Conservation (phyloP, 2,888 invertebrate genomes). For the Tinea semifulvella region DNA sequence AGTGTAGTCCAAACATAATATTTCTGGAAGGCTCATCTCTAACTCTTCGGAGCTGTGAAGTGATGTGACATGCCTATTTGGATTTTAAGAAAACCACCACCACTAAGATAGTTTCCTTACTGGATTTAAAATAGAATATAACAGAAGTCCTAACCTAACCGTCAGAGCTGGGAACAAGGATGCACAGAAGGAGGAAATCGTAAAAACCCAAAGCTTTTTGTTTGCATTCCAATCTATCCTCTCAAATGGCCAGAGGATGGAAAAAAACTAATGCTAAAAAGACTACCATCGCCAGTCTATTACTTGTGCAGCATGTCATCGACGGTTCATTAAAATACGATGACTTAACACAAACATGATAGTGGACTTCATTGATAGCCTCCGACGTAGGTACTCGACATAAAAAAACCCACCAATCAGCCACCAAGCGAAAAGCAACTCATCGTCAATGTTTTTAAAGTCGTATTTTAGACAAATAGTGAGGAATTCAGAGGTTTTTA, state of each 20-base stretch:
- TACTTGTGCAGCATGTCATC: conserved; percentile 65
- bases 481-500: conserved; percentile 40
- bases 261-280: conserved; percentile 62
- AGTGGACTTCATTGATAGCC: conserved; percentile 66
- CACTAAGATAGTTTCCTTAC: too few relatives aligned
- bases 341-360: conserved; percentile 63
- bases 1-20: too few relatives aligned
- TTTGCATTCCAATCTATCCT: conserved; percentile 36
- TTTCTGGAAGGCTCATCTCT: too few relatives aligned
- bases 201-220: conserved; percentile 38
- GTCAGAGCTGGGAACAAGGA: conserved; percentile 26
- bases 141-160: neutral
- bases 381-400: conserved; percentile 51
- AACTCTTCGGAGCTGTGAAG: too few relatives aligned
- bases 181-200: conserved; percentile 28
- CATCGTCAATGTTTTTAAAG: conserved; percentile 27
- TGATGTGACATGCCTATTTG: too few relatives aligned
- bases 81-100: too few relatives aligned
- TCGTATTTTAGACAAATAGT: conserved; percentile 17
- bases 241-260: conserved; percentile 32
- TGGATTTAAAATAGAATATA: too few relatives aligned
- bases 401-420: conserved; percentile 59
- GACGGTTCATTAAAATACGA: conserved; percentile 65
- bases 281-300: conserved; percentile 62
- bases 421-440: too few relatives aligned